Evolutionary conservation across 2,113 vertebrate species (phyloP).

Genomic region (Poicephalus gulielmi): DNA sequence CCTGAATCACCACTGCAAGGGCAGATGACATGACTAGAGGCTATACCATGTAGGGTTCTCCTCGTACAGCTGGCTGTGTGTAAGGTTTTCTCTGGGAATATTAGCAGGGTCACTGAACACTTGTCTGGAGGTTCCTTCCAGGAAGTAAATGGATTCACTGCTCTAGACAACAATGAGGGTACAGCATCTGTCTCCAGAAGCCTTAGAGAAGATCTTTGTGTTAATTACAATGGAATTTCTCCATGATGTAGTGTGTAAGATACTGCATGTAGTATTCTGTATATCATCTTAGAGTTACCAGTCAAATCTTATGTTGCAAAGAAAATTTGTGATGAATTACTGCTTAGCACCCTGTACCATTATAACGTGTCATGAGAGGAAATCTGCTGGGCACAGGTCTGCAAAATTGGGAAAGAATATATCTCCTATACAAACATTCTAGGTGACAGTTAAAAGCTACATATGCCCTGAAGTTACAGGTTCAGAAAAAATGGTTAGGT

Average conservation of each 20-base stretch:
- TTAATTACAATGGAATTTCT: not conserved
- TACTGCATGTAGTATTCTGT: fast-evolving
- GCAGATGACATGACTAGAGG: not conserved
- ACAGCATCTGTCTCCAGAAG: not conserved
- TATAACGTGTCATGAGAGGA: not conserved
- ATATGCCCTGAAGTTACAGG: not conserved
- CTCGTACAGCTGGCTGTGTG: not conserved
- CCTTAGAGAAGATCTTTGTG: not conserved
- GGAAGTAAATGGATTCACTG: not conserved
- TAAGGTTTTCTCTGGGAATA: not conserved
- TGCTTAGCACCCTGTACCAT: not conserved
- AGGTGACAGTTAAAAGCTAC: not conserved
- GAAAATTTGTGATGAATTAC: not conserved
- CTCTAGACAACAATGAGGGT: not conserved
- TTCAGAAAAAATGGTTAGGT: not conserved
- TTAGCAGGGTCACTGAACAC: not conserved
- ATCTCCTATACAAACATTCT: not conserved
- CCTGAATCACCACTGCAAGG: not conserved
- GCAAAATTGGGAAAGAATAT: not conserved
- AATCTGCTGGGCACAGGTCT: not conserved
- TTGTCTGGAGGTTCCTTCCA: not conserved
- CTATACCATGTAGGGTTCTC: not conserved
- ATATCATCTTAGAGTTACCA: not conserved
- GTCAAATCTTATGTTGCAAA: not conserved
- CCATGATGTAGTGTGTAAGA: not conserved